A percentile compares a stretch with the other conserved stretches of the same genome.
These are phyloP conservation scores for Apamea epomidion DNA, from an alignment of 2,888 invertebrate species.

Conservation along the genomic window DNA sequence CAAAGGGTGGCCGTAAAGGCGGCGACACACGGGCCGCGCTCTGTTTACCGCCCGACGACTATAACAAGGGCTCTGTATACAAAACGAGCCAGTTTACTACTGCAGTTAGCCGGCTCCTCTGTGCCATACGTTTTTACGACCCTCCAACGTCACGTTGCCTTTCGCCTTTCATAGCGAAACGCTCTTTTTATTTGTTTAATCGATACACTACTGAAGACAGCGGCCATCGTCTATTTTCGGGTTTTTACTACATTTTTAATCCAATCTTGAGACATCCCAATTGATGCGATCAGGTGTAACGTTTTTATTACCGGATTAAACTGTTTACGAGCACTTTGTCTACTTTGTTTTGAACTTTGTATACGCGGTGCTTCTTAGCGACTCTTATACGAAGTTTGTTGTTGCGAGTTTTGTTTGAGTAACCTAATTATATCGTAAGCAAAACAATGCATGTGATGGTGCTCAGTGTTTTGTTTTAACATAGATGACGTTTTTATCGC, in stretches of 20 bases:
- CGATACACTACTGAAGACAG: constrained; percentile 88
- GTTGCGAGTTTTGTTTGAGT: constrained; percentile 75
- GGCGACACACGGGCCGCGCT: constrained; percentile 87
- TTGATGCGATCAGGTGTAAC: constrained; percentile 87
- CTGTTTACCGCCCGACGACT: constrained; percentile 87
- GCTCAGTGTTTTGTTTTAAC: constrained; percentile 73
- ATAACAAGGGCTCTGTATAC: constrained; percentile 89
- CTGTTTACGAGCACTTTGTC: constrained; percentile 87
- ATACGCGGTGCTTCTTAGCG: constrained; percentile 77
- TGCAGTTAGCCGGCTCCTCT: constrained; percentile 88
- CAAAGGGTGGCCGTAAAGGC: constrained; percentile 88
- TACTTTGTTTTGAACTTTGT: constrained; percentile 85
- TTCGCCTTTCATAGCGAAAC: constrained; percentile 89
- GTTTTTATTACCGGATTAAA: constrained; percentile 87
- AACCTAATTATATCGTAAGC: constrained; percentile 76
- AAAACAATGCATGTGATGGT: constrained; percentile 69
- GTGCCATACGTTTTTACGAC: constrained; percentile 89
- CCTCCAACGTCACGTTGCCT: constrained; percentile 86
- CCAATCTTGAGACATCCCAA: constrained; percentile 80
- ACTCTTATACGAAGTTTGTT: constrained; percentile 77
- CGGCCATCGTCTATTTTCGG: constrained; percentile 84
- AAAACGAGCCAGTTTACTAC: constrained; percentile 88
- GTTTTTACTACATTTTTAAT: constrained; percentile 86
- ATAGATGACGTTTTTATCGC: constrained; percentile 75
- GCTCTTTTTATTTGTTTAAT: constrained; percentile 90